Conservation (phyloP, 2,113 vertebrate species). For the Marmota monax region DNA sequence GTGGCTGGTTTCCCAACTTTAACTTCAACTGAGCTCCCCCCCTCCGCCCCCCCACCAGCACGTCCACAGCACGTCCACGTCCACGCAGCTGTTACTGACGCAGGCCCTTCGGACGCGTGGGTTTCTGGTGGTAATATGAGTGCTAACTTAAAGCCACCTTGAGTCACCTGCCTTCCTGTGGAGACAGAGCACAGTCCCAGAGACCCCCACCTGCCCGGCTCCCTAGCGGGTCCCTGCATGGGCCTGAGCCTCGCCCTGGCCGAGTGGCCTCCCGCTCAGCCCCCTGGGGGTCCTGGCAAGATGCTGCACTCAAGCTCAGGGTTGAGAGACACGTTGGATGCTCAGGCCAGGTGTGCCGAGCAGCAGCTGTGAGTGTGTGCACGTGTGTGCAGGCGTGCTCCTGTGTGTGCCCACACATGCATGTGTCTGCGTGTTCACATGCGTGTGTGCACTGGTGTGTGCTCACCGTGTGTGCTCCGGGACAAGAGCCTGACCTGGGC, state of each 20-base stretch:
- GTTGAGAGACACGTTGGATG: too few relatives aligned
- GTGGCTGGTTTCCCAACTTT: background rate
- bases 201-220: background rate
- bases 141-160: accelerated
- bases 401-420: accelerated
- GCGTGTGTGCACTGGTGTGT: too few relatives aligned
- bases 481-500: too few relatives aligned
- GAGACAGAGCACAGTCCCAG: background rate
- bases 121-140: accelerated
- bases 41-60: too few relatives aligned
- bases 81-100: accelerated
- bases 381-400: background rate
- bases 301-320: accelerated
- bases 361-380: background rate
- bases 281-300: background rate
- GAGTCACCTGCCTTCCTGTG: background rate
- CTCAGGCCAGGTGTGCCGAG: too few relatives aligned
- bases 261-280: background rate
- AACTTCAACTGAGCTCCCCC: background rate
- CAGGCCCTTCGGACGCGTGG: accelerated
- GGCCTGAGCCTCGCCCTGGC: too few relatives aligned
- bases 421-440: accelerated
- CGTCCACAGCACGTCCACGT: too few relatives aligned
- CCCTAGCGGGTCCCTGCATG: accelerated
- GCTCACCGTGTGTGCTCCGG: too few relatives aligned